phyloP scores from a whole-genome alignment of 2,888 invertebrate genomes.

The Pherbina coryleti region DNA sequence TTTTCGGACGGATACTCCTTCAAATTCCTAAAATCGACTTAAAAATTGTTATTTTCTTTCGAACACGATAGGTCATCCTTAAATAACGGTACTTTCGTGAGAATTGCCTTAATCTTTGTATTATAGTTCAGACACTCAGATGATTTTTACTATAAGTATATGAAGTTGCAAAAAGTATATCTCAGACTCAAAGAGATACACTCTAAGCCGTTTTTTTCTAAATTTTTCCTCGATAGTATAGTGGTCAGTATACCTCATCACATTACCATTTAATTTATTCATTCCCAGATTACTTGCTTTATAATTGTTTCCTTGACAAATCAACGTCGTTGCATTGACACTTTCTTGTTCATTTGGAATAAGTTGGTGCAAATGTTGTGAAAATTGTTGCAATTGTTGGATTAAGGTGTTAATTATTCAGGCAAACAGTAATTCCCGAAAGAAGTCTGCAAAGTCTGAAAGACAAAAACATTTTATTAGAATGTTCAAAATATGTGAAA shows the following conservation, averaged over 20 bases:
- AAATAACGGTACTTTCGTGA: background rate
- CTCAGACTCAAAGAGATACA: no score
- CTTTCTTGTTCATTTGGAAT: background rate
- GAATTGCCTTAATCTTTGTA: background rate
- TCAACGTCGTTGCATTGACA: constrained; percentile 10
- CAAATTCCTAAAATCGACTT: no score
- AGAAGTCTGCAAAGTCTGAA: constrained; percentile 46
- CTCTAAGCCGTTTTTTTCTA: no score
- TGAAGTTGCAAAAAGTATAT: no score
- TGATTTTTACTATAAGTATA: no score
- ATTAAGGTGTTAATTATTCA: constrained; percentile 12
- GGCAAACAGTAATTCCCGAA: constrained; percentile 44
- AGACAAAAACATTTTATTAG: constrained; percentile 48
- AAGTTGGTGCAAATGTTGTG: constrained; percentile 4
- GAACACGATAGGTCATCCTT: no score
- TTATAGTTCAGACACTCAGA: background rate
- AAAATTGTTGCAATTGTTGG: constrained; percentile 15
- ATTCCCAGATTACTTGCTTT: constrained; percentile 9
- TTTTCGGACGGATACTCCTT: no score
- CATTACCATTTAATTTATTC: background rate
- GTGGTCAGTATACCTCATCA: background rate
- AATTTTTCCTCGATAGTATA: constrained; percentile 17
- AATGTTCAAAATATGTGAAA: constrained; percentile 31
- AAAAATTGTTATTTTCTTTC: no score
- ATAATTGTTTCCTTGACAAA: constrained; percentile 17